Conservation (phyloP, 2,797 vertebrate species). For the Sarcophilus harrisii region DNA sequence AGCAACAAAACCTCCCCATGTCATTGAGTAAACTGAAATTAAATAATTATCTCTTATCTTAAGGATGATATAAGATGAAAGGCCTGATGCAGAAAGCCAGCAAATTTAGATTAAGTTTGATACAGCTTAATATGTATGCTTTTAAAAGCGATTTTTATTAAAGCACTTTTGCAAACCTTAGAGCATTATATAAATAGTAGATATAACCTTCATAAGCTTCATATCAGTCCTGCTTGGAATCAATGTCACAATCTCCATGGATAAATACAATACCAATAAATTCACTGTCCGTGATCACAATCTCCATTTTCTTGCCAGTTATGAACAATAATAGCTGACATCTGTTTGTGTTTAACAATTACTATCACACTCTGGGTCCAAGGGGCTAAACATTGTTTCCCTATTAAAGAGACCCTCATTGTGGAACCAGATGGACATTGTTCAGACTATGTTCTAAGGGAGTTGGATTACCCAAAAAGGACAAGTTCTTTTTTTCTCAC, state of each 20-base stretch:
- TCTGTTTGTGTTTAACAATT: background rate
- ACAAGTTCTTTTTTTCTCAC: background rate
- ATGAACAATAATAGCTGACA: background rate
- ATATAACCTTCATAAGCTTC: no score
- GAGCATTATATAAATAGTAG: no score
- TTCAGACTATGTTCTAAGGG: background rate
- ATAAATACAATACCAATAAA: background rate
- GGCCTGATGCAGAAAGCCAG: background rate
- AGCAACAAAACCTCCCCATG: background rate
- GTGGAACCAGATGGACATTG: background rate
- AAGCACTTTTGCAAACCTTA: no score
- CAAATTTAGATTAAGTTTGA: background rate
- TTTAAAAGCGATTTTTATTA: no score
- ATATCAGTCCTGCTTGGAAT: background rate
- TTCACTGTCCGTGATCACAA: background rate
- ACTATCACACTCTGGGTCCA: background rate
- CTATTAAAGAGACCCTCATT: background rate
- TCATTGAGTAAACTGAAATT: background rate
- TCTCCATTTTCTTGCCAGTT: background rate
- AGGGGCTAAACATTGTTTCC: background rate
- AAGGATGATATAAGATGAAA: background rate
- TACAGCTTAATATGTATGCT: no score
- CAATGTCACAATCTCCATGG: background rate
- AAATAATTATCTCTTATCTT: background rate
- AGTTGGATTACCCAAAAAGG: background rate